These are phyloP conservation scores for Stenchaetothrips biformis DNA, from an alignment of 2,888 invertebrate genomes.

Conservation along the genomic window DNA sequence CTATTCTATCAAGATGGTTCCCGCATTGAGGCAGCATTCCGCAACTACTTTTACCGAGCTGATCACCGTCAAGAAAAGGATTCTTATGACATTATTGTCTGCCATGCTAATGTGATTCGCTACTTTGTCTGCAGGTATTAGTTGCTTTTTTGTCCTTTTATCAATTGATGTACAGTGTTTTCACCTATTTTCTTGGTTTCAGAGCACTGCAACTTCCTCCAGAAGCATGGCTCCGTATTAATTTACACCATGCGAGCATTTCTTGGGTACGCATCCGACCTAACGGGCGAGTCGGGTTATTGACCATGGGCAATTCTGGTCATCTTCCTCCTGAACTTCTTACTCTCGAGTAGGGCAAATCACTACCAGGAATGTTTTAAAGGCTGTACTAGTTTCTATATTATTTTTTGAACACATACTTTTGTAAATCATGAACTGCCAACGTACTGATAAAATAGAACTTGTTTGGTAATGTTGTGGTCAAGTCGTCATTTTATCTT, in stretches of 20 bases:
- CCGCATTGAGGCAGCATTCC: constrained; percentile 91
- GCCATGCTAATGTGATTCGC: constrained; percentile 96
- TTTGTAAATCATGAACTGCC: no score
- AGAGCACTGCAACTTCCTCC: constrained; percentile 95
- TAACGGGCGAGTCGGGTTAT: constrained; percentile 77
- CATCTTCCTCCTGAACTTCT: constrained; percentile 75
- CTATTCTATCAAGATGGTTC: constrained; percentile 92
- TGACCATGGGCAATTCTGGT: constrained; percentile 81
- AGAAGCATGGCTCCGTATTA: constrained; percentile 93
- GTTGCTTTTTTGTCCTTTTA: constrained; percentile 49
- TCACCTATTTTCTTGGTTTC: constrained; percentile 41
- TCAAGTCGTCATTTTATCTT: no score
- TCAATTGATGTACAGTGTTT: no score
- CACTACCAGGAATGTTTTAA: no score
- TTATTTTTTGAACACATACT: no score
- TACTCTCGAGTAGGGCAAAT: constrained; percentile 43
- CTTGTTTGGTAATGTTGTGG: no score
- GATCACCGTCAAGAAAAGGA: constrained; percentile 72
- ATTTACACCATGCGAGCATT: constrained; percentile 86
- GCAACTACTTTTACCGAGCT: constrained; percentile 89
- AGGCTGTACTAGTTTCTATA: no score
- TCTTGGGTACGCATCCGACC: constrained; percentile 86
- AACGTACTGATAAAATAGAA: no score
- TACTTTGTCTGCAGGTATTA: constrained; percentile 83
- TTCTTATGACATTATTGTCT: constrained; percentile 84